These are phyloP conservation scores for Ooceraea biroi DNA, from an alignment of 1,140 invertebrate species.

Conservation along the genomic window DNA sequence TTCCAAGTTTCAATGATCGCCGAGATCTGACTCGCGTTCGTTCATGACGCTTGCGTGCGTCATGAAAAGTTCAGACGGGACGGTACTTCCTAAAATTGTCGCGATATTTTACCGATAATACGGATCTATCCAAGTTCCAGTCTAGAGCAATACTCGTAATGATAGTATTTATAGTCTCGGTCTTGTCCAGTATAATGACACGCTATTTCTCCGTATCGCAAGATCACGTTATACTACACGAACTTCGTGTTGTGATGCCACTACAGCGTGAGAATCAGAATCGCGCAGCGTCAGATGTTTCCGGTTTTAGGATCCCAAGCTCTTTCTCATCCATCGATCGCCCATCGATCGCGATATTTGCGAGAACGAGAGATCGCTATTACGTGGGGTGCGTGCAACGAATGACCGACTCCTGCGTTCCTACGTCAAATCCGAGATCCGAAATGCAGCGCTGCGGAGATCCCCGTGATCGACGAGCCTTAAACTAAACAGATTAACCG, in stretches of 20 bases:
- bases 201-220: background rate
- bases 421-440: background rate
- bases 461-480: constrained; percentile 56
- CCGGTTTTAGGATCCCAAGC: background rate
- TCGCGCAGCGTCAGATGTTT: background rate
- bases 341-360: background rate
- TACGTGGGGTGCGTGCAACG: background rate
- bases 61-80: background rate
- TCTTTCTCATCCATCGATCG: background rate
- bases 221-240: too few species aligned
- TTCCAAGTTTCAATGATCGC: constrained; percentile 20
- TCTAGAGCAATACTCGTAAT: background rate
- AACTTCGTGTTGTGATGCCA: background rate
- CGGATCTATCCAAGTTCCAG: background rate
- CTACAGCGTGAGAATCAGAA: background rate
- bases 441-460: constrained; percentile 12
- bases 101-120: background rate
- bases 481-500: constrained; percentile 71
- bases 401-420: background rate
- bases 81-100: background rate
- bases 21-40: constrained; percentile 8
- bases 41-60: background rate
- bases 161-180: background rate
- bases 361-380: constrained; percentile 3
- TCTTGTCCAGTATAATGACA: background rate